Evolutionary conservation across 2,113 vertebrate species (phyloP), one percentile per base, ranked within the genome.

Genomic region (Ia io): DNA sequence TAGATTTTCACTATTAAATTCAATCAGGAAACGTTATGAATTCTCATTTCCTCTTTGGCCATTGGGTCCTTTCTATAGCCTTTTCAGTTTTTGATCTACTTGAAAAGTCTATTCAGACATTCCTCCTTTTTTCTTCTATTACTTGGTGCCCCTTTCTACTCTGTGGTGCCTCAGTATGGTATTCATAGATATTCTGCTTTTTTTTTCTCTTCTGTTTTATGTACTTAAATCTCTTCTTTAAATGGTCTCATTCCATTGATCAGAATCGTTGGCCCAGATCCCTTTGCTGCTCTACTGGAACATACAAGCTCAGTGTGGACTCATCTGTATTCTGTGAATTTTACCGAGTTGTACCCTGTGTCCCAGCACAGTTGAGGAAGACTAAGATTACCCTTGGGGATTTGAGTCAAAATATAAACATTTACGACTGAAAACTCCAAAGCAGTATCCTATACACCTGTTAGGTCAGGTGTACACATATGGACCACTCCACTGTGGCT

Each of bases 61-160:
- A 61, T 65, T 78, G 91, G 94, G 42, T 96, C 94, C 85, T 96
- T 97, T 97, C 94, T 94, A 20, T 83, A 83, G 92, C 84, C 51
- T 95, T 96, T 96, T 94, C 78, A 85, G 67, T 85, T 95, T 97
- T 97, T 97, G 97, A 97, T 97, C 96, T 95, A 95, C 96, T 96
- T 97, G 93, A 96, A 97, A 97, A 95, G 88, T 97, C 96, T 97
- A 97, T 97, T 97, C 96, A 97, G 93, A 85, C 51, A 61, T 88
- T 96, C 69, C 65, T 93, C 63, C 96, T 97, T 97, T 97, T 93
- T 97, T 97, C 96, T 96, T 97, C 94, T 97, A 32, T 96, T 97
- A 95, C 96, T 95, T 20, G 10, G 78, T 88, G 59, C 86, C 70
- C 49, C 85, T 97, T 97, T 97, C 89, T 97, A 97, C 96, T 97